A percentile compares a stretch with the other conserved stretches of the same genome.
These are phyloP conservation scores for Ephestia elutella DNA, from an alignment of 1,140 invertebrate genomes.

Conservation along the genomic window DNA sequence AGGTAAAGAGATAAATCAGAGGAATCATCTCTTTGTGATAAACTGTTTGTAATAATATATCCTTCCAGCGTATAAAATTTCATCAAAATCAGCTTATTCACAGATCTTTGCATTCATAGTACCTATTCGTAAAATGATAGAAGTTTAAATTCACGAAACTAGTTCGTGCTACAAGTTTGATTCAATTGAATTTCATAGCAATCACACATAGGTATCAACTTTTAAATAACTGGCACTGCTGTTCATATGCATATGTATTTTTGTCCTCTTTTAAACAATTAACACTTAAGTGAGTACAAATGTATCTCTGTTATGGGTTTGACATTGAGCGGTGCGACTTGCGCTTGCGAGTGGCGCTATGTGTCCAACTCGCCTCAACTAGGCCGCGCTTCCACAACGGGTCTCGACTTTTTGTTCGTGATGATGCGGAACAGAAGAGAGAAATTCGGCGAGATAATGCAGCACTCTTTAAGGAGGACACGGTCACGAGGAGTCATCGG, in stretches of 20 bases:
- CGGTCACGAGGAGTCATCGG: conserved; percentile 69
- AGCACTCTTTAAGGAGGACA: conserved; percentile 60
- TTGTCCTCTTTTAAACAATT: conserved; percentile 32
- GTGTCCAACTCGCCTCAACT: conserved; percentile 40
- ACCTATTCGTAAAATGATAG: too few relatives aligned
- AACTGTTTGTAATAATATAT: too few relatives aligned
- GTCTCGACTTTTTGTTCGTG: conserved; percentile 61
- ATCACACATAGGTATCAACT: too few relatives aligned
- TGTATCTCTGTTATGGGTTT: conserved; percentile 25
- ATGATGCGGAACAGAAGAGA: conserved; percentile 65
- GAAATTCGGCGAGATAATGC: conserved; percentile 69
- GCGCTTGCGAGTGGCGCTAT: conserved; percentile 22
- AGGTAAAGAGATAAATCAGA: too few relatives aligned
- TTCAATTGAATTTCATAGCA: too few relatives aligned
- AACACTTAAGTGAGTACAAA: conserved; percentile 31
- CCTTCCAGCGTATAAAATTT: too few relatives aligned
- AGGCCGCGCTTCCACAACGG: conserved; percentile 62
- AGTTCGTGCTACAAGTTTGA: too few relatives aligned
- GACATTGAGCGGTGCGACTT: conserved; percentile 16
- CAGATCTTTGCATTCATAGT: too few relatives aligned
- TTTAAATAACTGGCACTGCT: too few relatives aligned
- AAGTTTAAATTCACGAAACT: too few relatives aligned
- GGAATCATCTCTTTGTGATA: too few relatives aligned
- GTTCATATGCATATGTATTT: conserved; percentile 11
- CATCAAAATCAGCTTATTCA: too few relatives aligned